Evolutionary conservation across 2,113 vertebrate species (phyloP), one percentile per base, ranked within the genome.

Genomic region (Chelonoidis abingdonii): DNA sequence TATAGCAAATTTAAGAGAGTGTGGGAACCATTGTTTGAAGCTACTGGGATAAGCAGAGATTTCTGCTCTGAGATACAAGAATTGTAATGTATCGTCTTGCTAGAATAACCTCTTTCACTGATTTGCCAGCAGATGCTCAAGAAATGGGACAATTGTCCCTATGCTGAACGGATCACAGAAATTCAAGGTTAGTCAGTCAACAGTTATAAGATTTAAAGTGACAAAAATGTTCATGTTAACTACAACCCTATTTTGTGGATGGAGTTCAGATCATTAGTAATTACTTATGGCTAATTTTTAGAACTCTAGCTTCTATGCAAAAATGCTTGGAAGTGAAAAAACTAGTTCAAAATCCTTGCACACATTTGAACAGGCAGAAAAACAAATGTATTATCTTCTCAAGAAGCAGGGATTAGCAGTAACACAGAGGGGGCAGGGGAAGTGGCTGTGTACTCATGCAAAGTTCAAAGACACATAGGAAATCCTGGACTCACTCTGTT

Each of bases 341-440:
- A 25, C 82, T 92, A 88, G 92, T 84, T 44, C 62, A 88, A 95
- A 90, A 87, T 84, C 49, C 27, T 19, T 86, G n/a, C 47, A 54
- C 7, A 29, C 54, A 29, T 29, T 62, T 29, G 14, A 80, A 91
- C 16, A 69, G 27, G 47, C 31, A 92, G n/a, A 72, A 38, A 72
- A 72, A 38, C n/a, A 72, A 81, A 87, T 76, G 79, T 38, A 84
- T 83, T 84, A 49, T 62, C 24, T 91, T 79, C 52, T 89, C 47
- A 62, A 79, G 59, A 84, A 72, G 65, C 65, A 86, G 10, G n/a
- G 92, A 81, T 53, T 81, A 22, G 9, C 38, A 87, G 56, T 14
- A 78, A 83, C 6, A 16, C 3, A n/a, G 52, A 17, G 3, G 1
- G n/a, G 65, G 83, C 44, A 94, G 95, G 92, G 22, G 52, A 87